Conservation (phyloP, 2,797 vertebrate genomes). For the Helostoma temminkii region DNA sequence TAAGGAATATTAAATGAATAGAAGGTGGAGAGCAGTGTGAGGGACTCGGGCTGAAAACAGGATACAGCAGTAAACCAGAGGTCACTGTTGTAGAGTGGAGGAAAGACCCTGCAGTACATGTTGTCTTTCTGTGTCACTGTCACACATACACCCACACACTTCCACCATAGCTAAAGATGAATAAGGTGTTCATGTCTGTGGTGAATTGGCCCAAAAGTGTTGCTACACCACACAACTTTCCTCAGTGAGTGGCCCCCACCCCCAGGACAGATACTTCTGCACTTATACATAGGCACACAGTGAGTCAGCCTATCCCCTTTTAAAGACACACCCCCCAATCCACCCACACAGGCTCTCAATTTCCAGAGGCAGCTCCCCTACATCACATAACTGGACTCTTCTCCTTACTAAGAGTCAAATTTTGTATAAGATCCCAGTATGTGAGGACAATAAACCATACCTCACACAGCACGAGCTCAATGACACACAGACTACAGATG, state of each 20-base stretch:
- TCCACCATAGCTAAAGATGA: not conserved
- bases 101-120: slow-evolving; percentile 36
- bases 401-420: slow-evolving; percentile 32
- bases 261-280: slow-evolving; percentile 31
- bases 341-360: slow-evolving; percentile 53
- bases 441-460: slow-evolving; percentile 38
- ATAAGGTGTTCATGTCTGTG: not conserved
- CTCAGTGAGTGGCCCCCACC: slow-evolving; percentile 18
- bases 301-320: slow-evolving; percentile 46
- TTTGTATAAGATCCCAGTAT: slow-evolving; percentile 46
- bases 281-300: slow-evolving; percentile 6
- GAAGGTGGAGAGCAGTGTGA: slow-evolving; percentile 54
- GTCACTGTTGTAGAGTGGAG: slow-evolving; percentile 36
- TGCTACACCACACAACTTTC: not conserved
- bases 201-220: slow-evolving; percentile 10
- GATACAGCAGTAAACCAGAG: slow-evolving; percentile 70
- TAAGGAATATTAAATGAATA: slow-evolving; percentile 69
- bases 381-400: slow-evolving; percentile 20
- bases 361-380: slow-evolving; percentile 44
- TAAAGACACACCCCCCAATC: slow-evolving; percentile 62
- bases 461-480: slow-evolving; percentile 12
- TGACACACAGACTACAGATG: slow-evolving; percentile 29
- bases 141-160: slow-evolving; percentile 6
- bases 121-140: slow-evolving; percentile 24
- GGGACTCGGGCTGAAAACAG: slow-evolving; percentile 72